phyloP scores from a whole-genome alignment of 1,140 invertebrate species.

The Tetraneura akinire region DNA sequence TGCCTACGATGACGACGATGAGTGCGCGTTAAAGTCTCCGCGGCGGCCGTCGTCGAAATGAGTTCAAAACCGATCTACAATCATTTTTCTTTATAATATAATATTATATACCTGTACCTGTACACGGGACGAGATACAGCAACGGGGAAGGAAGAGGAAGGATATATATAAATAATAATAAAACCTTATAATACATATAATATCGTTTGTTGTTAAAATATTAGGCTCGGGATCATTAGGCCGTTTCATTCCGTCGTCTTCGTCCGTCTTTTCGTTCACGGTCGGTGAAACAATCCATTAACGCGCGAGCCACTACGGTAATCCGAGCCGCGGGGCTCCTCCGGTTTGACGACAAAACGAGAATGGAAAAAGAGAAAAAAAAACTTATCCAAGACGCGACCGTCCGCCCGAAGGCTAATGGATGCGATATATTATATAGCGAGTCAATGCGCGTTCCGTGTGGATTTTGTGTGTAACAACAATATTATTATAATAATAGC shows the following conservation, averaged over 20 bases:
- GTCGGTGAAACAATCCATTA: slow-evolving; percentile 50
- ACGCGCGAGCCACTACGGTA: slow-evolving; percentile 41
- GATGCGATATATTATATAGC: too few relatives aligned
- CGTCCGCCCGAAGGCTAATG: slow-evolving; percentile 43
- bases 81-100: slow-evolving; percentile 12
- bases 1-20: slow-evolving; percentile 24
- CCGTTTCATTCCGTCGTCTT: slow-evolving; percentile 15
- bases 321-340: slow-evolving; percentile 40
- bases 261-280: slow-evolving; percentile 36
- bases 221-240: slow-evolving; percentile 49
- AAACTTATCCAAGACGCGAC: not conserved
- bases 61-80: slow-evolving; percentile 30
- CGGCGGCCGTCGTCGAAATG: not conserved
- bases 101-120: too few relatives aligned
- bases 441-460: not conserved
- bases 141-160: not conserved
- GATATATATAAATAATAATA: not conserved
- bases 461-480: slow-evolving; percentile 35
- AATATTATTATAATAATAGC: not conserved
- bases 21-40: slow-evolving; percentile 48
- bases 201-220: slow-evolving; percentile 47
- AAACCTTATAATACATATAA: not conserved
- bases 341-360: slow-evolving; percentile 48
- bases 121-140: not conserved
- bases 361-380: slow-evolving; percentile 31